phyloP scores from a whole-genome alignment of 2,797 vertebrate species.

The Coendou prehensilis region DNA sequence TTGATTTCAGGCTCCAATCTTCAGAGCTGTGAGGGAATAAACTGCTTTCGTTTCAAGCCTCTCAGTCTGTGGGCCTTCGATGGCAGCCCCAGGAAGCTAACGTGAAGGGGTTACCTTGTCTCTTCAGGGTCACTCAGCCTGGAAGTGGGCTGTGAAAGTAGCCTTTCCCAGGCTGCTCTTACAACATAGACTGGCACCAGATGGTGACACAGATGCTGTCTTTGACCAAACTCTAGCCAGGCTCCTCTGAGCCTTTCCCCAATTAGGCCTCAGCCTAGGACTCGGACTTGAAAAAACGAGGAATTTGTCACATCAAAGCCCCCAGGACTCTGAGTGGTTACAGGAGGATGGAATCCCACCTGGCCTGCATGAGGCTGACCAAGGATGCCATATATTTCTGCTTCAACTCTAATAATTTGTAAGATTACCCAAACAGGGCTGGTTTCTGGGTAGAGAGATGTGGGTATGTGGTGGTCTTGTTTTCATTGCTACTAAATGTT shows the following conservation, averaged over 20 bases:
- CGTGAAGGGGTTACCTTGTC: neutral
- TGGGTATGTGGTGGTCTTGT: neutral
- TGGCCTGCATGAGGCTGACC: neutral
- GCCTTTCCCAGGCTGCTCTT: neutral
- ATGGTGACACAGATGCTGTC: neutral
- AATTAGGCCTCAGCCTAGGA: too few relatives aligned
- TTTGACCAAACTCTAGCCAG: neutral
- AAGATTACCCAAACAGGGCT: neutral
- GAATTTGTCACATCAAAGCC: neutral
- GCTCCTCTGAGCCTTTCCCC: neutral
- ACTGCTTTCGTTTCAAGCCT: neutral
- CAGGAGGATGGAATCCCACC: neutral
- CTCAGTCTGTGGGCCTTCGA: rapidly evolving
- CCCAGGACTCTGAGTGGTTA: neutral
- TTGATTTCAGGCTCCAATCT: neutral
- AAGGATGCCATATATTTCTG: neutral
- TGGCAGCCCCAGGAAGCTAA: neutral
- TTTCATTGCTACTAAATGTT: neutral
- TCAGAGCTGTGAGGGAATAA: neutral
- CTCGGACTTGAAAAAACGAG: neutral
- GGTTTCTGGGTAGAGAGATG: neutral
- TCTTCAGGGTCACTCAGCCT: neutral
- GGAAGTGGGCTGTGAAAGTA: neutral
- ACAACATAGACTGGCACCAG: neutral
- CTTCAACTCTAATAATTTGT: neutral